Evolutionary conservation across 2,113 vertebrate genomes (phyloP), one percentile per base, ranked within the genome.

Genomic region (Rynchops niger): DNA sequence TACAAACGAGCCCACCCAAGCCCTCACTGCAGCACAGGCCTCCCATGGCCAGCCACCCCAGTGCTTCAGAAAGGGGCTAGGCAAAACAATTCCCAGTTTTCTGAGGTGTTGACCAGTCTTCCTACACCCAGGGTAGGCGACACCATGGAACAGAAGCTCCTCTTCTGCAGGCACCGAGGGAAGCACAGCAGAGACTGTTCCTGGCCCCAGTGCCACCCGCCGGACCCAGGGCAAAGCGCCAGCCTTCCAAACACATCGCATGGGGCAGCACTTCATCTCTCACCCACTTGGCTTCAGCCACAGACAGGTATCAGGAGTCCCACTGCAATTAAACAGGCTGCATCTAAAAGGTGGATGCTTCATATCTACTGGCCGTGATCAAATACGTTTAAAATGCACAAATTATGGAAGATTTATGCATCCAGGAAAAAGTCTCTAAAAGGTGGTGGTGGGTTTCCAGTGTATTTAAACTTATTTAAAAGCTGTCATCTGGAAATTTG

Each of bases 191-290:
- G 42, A 90, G 73, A 63, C 30, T 45, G 38, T 9, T 52, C 61
- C 55, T 70, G 65, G 38, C 43, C 67, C 0, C 0, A 77, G 58
- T 29, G 49, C 12, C 43, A n/a, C 4, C 1, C 3, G 1, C 29
- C n/a, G 49, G 65, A n/a, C 30, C 45, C 34, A 25, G 11, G 25
- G n/a, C 82, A 63, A 82, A 79, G 65, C 38, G 34, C 23, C 4
- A 36, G 34, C 65, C 61, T 88, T 77, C 25, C 50, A 30, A 82
- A 67, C 38, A 52, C 55, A 19, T 1, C 6, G 32, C 82, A 34
- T 3, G 5, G 43, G 78, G 47, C 42, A 83, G 62, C 23, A 49
- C 23, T 43, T 93, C 58, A 90, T 50, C 91, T 88, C 55, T 82
- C 7, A 87, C 59, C 77, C 59, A 70, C 72, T 74, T 86, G 86